Evolutionary conservation across 2,888 invertebrate genomes (phyloP), one percentile per base, ranked within the genome.

Genomic region (Meandrusa payeni): DNA sequence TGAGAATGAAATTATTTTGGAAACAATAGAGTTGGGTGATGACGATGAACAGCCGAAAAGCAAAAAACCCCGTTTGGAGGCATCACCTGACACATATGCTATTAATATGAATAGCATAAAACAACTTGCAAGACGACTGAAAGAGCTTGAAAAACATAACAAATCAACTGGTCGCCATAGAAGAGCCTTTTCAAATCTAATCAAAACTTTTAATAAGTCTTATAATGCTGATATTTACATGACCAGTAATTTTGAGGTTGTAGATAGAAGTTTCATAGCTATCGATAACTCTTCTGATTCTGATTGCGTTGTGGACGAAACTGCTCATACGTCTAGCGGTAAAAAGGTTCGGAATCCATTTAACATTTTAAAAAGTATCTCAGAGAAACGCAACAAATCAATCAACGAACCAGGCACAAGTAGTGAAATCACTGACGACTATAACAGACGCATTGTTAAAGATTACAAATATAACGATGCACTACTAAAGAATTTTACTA

Each of bases 261-360:
- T 71, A 7, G 70, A 83, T 48, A 68, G 60, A 29, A 69, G 60
- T 15, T 60, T 62, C 20, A 72, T 85, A 7, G 64, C 61, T 7
- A 52, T 83, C 1, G 78, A 76, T 41, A 68, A 74, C 5, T 75
- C 79, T 47, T 79, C 80, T 1, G 81, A 81, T 48, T 70, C 76
- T 0, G 83, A 83, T 39, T 68, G 68, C 41, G 57, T 67, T n/a
- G 46, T 70, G 3, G 54, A 67, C 34, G 63, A 73, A 50, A 39
- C 29, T n/a, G 48, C 56, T 7, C 49, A 55, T 47, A 40, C 50
- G 11, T 20, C 22, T 9, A 42, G 51, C 41, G 57, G 64, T 2
- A 85, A 71, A 51, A 81, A 69, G 46, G 47, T 78, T 11, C 72
- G 66, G 20, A 85, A 86, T 54, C 86, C 86, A 0, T 85, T 82